phyloP scores from a whole-genome alignment of 2,797 vertebrate genomes.

The Phaenicophaeus curvirostris region DNA sequence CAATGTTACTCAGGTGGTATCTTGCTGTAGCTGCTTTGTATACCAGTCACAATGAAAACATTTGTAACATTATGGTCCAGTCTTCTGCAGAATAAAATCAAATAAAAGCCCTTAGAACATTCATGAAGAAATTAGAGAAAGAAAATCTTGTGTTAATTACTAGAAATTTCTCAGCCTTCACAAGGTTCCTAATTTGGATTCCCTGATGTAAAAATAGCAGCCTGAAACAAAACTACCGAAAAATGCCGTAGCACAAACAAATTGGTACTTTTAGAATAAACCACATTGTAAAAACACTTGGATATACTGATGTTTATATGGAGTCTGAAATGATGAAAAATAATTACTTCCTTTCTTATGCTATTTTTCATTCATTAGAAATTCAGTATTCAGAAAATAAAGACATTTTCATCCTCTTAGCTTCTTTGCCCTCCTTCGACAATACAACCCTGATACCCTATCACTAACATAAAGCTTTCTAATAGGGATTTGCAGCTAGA shows the following conservation, averaged over 20 bases:
- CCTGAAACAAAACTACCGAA: not conserved
- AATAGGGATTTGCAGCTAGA: not conserved
- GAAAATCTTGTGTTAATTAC: not conserved
- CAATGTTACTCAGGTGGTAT: not conserved
- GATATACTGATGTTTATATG: not conserved
- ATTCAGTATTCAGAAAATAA: conserved; percentile 5
- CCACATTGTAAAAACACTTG: not conserved
- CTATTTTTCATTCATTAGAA: not conserved
- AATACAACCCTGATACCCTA: not conserved
- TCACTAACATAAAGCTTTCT: not conserved
- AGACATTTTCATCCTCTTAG: not conserved
- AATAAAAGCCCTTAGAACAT: not conserved
- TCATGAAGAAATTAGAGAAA: not conserved
- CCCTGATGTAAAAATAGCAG: not conserved
- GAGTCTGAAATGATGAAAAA: not conserved
- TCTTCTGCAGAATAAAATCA: not conserved
- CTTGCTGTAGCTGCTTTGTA: not conserved
- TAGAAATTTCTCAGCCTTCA: not conserved
- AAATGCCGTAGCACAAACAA: not conserved
- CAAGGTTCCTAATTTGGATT: not conserved
- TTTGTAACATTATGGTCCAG: not conserved
- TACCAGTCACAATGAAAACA: not conserved
- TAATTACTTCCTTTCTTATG: not conserved
- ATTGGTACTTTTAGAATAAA: not conserved
- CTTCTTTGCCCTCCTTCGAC: not conserved